phyloP scores from a whole-genome alignment of 2,113 vertebrate genomes.

The Noctilio leporinus region DNA sequence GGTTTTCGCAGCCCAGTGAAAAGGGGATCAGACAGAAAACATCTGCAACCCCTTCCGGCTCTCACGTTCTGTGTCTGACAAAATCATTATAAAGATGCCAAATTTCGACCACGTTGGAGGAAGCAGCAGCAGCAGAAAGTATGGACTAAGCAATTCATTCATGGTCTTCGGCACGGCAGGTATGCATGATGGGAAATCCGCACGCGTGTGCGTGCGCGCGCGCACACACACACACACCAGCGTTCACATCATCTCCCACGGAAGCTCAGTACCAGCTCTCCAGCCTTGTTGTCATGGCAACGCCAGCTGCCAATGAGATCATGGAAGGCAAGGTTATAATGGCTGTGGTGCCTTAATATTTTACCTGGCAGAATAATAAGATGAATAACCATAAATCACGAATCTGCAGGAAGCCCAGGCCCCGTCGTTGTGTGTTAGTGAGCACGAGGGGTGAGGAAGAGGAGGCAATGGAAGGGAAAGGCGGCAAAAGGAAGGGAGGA shows the following conservation, averaged over 20 bases:
- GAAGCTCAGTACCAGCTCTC: constrained; percentile 39
- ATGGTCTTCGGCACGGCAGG: not conserved
- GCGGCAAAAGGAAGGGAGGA: not conserved
- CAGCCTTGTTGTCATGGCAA: constrained; percentile 69
- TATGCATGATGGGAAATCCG: not conserved
- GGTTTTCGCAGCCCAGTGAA: not conserved
- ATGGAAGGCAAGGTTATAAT: constrained; percentile 56
- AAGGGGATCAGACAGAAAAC: not conserved
- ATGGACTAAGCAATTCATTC: not conserved
- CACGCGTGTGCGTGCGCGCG: not conserved
- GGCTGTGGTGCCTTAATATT: constrained; percentile 58
- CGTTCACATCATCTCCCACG: constrained; percentile 5
- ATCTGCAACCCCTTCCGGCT: not conserved
- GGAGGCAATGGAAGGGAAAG: not conserved
- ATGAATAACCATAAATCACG: constrained; percentile 47
- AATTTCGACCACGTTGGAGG: constrained; percentile 21
- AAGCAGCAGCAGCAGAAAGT: not conserved
- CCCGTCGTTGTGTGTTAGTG: not conserved
- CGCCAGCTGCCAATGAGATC: constrained; percentile 68
- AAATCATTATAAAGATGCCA: not conserved
- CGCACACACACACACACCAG: not conserved
- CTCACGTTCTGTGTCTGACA: not conserved
- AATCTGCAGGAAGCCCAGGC: not conserved
- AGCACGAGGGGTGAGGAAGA: not conserved
- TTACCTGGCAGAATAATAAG: constrained; percentile 57